Conservation (phyloP, 2,888 invertebrate genomes). For the Pollenia labialis region DNA sequence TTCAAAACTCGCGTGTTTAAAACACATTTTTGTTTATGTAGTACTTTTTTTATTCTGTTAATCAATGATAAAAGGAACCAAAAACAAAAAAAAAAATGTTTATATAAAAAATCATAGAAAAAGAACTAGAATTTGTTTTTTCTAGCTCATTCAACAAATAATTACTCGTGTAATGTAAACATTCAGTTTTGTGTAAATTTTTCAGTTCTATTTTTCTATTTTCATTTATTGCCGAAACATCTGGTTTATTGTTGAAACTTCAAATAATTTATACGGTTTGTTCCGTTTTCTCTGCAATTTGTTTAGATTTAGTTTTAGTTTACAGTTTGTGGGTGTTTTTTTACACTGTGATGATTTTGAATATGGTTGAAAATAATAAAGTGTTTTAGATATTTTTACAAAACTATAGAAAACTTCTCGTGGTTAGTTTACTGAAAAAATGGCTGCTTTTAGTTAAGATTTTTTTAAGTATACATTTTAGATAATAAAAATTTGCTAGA, state of each 20-base stretch:
- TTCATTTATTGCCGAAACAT: conserved; percentile 38
- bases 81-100: conserved; percentile 12
- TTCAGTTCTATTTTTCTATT: conserved; percentile 15
- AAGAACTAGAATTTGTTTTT: neutral
- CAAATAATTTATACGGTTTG: conserved; percentile 28
- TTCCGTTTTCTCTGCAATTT: conserved; percentile 16
- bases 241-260: conserved; percentile 50
- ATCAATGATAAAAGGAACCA: conserved; percentile 5
- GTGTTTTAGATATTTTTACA: too few relatives aligned
- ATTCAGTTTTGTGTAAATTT: conserved; percentile 28
- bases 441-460: too few relatives aligned
- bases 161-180: conserved; percentile 53
- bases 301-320: conserved; percentile 5
- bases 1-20: conserved; percentile 26
- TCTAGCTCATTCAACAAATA: conserved; percentile 21
- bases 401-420: too few relatives aligned
- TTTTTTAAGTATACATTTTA: too few relatives aligned
- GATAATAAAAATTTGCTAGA: too few relatives aligned
- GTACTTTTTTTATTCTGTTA: neutral
- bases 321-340: neutral
- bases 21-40: conserved; percentile 33
- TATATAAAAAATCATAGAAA: neutral
- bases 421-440: too few relatives aligned
- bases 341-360: neutral
- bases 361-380: neutral